phyloP scores from a whole-genome alignment of 2,888 invertebrate genomes.

The Scaptomyza reducta region DNA sequence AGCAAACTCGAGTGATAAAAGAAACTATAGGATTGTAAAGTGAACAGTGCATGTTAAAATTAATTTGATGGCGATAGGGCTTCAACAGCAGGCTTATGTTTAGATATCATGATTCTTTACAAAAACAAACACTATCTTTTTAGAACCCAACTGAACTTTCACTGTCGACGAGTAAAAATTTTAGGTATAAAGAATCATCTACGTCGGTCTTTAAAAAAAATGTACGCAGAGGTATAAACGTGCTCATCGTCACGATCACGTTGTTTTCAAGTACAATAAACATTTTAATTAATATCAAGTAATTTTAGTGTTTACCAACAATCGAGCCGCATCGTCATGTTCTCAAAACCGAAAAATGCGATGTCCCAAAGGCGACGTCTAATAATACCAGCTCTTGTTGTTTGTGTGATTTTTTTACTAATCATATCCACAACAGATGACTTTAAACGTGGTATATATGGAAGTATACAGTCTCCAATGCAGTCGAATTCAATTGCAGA shows the following conservation, averaged over 20 bases:
- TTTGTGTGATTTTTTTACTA: not conserved
- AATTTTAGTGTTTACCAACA: not conserved
- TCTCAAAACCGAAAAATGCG: not conserved
- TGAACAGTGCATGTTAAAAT: too few species aligned
- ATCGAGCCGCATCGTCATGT: not conserved
- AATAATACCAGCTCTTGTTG: not conserved
- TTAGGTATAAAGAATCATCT: too few species aligned
- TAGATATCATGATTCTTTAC: too few species aligned
- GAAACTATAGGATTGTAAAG: too few species aligned
- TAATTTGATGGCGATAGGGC: too few species aligned
- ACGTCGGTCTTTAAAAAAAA: constrained; percentile 34
- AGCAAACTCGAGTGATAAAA: too few species aligned
- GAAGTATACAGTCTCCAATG: not conserved
- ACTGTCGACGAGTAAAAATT: too few species aligned
- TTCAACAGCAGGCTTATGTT: too few species aligned
- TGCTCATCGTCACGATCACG: not conserved
- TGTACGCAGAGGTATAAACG: not conserved
- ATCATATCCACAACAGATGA: not conserved
- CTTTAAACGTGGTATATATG: too few species aligned
- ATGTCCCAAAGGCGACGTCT: not conserved
- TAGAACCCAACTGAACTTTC: too few species aligned
- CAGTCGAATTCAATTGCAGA: not conserved
- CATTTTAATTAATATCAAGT: not conserved
- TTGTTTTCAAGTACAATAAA: not conserved
- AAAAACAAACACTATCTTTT: too few species aligned